Percentiles rank a stretch among this genome's conserved stretches.
Conservation (phyloP, 2,113 vertebrate genomes). For the Hemibagrus wyckioides region DNA sequence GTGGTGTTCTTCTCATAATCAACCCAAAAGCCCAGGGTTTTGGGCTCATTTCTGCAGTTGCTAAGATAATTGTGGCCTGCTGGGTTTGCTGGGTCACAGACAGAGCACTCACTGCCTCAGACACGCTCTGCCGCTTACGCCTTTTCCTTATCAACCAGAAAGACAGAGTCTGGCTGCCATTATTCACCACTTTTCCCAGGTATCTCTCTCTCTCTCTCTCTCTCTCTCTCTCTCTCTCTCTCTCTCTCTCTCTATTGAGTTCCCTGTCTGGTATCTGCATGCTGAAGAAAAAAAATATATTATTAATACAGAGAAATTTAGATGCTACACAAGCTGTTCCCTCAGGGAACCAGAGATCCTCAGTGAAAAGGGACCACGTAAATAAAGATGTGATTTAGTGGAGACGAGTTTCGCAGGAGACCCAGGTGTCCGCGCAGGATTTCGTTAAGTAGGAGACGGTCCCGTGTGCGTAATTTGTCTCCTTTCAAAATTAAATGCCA, state of each 20-base stretch:
- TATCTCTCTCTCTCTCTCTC: conserved; percentile 26
- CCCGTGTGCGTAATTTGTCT: conserved; percentile 29
- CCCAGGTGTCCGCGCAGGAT: conserved; percentile 54
- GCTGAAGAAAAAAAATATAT: conserved; percentile 24
- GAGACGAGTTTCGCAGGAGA: conserved; percentile 39
- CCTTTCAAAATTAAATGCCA: conserved; percentile 43
- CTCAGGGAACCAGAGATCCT: conserved; percentile 1
- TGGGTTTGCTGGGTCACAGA: conserved; percentile 55
- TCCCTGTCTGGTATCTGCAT: conserved; percentile 5
- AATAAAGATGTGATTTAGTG: conserved; percentile 50
- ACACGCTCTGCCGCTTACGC: conserved; percentile 52
- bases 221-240: conserved; percentile 22
- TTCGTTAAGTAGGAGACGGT: conserved; percentile 52
- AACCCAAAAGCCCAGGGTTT: conserved; percentile 27
- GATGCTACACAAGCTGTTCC: conserved; percentile 14
- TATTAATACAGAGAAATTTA: conserved; percentile 27
- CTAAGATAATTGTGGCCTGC: conserved; percentile 60
- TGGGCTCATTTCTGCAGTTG: conserved; percentile 18
- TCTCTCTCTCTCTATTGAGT: not conserved
- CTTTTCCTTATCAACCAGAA: conserved; percentile 57
- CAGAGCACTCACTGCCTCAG: conserved; percentile 52
- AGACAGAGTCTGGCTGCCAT: conserved; percentile 22
- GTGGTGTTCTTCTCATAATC: conserved; percentile 31
- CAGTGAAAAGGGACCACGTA: conserved; percentile 27
- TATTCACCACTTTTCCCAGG: conserved; percentile 47